Evolutionary conservation across 2,797 vertebrate species (phyloP), one percentile per base, ranked within the genome.

Genomic region (Epinephelus malabaricus): DNA sequence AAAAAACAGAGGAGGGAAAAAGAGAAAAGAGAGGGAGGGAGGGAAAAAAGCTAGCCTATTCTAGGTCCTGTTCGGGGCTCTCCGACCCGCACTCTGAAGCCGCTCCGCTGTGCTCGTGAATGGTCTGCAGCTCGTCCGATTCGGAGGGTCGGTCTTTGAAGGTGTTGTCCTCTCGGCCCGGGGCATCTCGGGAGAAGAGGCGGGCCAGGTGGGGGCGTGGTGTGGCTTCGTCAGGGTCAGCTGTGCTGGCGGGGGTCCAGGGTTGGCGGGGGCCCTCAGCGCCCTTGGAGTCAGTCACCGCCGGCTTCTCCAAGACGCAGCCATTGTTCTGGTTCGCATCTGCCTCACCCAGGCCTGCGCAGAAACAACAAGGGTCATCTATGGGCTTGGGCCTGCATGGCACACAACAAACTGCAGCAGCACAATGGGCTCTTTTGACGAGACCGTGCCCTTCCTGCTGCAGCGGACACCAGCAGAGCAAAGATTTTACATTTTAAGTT

Each of bases 131-230:
- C 95, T 99, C 98, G 85, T 99, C 98, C 67, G 98, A 99, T 95
- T 99, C 98, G 0, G 98, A 99, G 91, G 98, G 97, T 94, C 98
- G 97, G 81, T 99, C 98, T 99, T 99, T 99, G 98, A 99, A 99
- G 98, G 98, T 99, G 97, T 99, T 99, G 97, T 99, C 98, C 94
- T 99, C 97, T 81, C 98, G 96, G 67, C 98, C 98, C 81, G 98
- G 98, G 90, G 98, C 98, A 97, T 99, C 98, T 96, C 98, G 98
- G 96, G 98, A 99, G 96, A 99, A 99, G 95, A 99, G 98, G 98
- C 98, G 98, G 97, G 94, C 94, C 97, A 99, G 96, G 95, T 99
- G 98, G 96, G 98, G 98, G 97, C 98, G 98, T 91, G 94, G 95
- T 49, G 79, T 91, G 90, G 94, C 90, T 72, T 92, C 93, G 27